Evolutionary conservation across 2,113 vertebrate genomes (phyloP).

Genomic region (Mus spicilegus): DNA sequence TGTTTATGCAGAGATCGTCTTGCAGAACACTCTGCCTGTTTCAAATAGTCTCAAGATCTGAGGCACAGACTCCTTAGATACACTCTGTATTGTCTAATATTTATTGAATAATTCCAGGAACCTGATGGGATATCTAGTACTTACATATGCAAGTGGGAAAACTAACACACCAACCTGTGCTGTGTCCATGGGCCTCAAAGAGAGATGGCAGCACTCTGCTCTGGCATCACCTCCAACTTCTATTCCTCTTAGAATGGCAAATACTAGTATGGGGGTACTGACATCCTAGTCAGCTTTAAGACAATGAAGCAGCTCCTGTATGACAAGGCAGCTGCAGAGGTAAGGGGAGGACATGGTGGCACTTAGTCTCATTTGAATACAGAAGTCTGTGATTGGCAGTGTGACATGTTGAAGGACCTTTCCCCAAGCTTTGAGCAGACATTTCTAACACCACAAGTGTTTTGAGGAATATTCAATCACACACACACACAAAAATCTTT

Average conservation of each 20-base stretch:
- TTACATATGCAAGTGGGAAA: background rate
- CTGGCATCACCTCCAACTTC: background rate
- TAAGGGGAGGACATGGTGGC: background rate
- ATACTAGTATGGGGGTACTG: background rate
- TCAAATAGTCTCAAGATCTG: background rate
- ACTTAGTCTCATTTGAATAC: background rate
- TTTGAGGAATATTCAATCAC: background rate
- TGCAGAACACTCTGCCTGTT: background rate
- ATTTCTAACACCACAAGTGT: background rate
- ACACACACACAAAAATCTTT: too few species aligned
- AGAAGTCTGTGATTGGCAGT: background rate
- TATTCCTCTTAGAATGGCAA: background rate
- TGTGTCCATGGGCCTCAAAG: background rate
- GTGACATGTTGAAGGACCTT: background rate
- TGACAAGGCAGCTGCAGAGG: background rate
- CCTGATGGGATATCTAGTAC: background rate
- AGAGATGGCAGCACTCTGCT: background rate
- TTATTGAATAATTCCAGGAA: conserved; percentile 26
- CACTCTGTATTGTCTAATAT: background rate
- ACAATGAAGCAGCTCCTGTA: background rate
- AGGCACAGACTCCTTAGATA: background rate
- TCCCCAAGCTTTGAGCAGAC: background rate
- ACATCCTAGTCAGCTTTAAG: background rate
- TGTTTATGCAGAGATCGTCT: background rate
- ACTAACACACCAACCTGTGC: background rate